A percentile compares a stretch with the other conserved stretches of the same genome.
These are phyloP conservation scores for Anorthoa munda DNA, from an alignment of 2,888 invertebrate genomes.

Conservation along the genomic window DNA sequence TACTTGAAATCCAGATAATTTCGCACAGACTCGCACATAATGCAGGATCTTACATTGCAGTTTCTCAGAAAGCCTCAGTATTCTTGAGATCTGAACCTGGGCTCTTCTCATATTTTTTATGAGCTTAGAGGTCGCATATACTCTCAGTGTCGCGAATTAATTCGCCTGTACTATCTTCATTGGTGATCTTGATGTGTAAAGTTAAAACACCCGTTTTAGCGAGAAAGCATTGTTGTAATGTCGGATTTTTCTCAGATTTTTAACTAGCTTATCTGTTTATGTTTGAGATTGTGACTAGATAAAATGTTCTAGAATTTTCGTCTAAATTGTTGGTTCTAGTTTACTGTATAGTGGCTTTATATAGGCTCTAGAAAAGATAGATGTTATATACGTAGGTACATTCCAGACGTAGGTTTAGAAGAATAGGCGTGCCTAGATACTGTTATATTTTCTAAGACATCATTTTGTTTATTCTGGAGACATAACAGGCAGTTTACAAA, in stretches of 20 bases:
- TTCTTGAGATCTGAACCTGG: conserved; percentile 64
- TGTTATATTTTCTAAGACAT: conserved; percentile 5
- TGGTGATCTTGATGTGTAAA: conserved; percentile 68
- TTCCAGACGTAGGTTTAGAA: neutral
- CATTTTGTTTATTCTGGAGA: neutral
- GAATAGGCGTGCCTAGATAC: neutral
- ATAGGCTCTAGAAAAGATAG: neutral
- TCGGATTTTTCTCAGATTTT: conserved; percentile 62
- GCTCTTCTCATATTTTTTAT: conserved; percentile 66
- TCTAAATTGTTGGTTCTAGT: conserved; percentile 28
- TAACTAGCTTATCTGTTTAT: conserved; percentile 52
- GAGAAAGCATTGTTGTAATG: conserved; percentile 65
- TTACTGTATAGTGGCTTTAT: neutral
- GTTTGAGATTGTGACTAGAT: conserved; percentile 47
- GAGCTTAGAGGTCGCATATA: conserved; percentile 67
- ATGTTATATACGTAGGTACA: conserved; percentile 6
- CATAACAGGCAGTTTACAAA: neutral
- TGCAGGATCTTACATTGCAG: conserved; percentile 44
- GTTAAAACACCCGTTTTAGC: conserved; percentile 68
- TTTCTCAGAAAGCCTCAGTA: conserved; percentile 67
- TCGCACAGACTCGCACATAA: conserved; percentile 36
- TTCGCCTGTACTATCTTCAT: conserved; percentile 71
- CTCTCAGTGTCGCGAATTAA: conserved; percentile 71
- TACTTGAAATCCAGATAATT: conserved; percentile 46
- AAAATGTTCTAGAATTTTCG: conserved; percentile 29